These are phyloP conservation scores for Corella eumyota DNA, from an alignment of 23 tunicate species.

Conservation along the genomic window DNA sequence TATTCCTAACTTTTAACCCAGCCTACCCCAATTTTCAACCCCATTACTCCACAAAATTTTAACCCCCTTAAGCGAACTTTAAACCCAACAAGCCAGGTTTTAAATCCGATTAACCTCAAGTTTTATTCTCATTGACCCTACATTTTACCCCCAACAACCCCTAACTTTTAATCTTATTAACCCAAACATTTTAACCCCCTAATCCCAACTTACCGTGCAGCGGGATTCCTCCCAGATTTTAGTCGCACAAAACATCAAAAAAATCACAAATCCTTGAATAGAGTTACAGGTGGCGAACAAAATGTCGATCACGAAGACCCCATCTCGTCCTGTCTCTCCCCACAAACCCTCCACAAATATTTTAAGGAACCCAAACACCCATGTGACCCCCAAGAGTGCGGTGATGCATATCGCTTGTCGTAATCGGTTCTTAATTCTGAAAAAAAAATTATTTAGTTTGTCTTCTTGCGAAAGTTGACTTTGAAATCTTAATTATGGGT, in stretches of 20 bases:
- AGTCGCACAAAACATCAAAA: slow-evolving; percentile 24
- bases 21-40: too few species aligned
- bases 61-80: too few species aligned
- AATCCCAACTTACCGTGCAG: slow-evolving; percentile 14
- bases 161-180: too few species aligned
- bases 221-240: slow-evolving; percentile 4
- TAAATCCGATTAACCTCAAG: too few species aligned
- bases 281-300: slow-evolving; percentile 12
- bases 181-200: too few species aligned
- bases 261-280: slow-evolving; percentile 30
- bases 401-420: slow-evolving; percentile 31
- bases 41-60: too few species aligned
- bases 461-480: too few species aligned
- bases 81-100: too few species aligned
- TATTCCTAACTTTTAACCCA: too few species aligned
- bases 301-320: slow-evolving; percentile 8
- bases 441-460: not conserved
- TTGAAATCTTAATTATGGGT: too few species aligned
- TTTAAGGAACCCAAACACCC: slow-evolving; percentile 25
- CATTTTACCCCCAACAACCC: too few species aligned
- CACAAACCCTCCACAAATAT: slow-evolving; percentile 3
- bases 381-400: slow-evolving; percentile 12
- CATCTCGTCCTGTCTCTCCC: not conserved
- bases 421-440: slow-evolving; percentile 11
- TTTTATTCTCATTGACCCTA: too few species aligned